Evolutionary conservation across 2,113 vertebrate species (phyloP).

Genomic region (Rhegmatorhina hoffmannsi): DNA sequence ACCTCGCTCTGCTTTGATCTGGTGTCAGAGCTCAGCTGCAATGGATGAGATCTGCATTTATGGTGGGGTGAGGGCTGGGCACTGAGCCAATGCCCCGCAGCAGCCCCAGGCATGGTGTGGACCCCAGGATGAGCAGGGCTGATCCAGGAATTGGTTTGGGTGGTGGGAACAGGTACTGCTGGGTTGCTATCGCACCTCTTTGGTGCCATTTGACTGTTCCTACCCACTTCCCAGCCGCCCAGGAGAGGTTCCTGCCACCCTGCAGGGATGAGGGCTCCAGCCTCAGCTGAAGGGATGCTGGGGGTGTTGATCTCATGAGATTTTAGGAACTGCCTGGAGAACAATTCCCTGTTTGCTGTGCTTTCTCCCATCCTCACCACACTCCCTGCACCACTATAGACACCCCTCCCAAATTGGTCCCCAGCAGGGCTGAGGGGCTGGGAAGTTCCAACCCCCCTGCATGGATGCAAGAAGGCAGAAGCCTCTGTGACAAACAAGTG

Average conservation of each 20-base stretch:
- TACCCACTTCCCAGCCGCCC: neutral
- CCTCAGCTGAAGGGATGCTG: neutral
- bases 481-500: fast-evolving
- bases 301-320: neutral
- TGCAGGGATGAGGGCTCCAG: neutral
- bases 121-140: neutral
- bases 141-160: neutral
- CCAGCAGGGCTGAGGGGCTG: neutral
- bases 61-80: neutral
- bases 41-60: neutral
- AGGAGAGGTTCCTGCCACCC: neutral
- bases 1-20: neutral
- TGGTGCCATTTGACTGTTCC: fast-evolving
- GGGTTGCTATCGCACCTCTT: neutral
- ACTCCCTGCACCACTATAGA: neutral
- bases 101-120: neutral
- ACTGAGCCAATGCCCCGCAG: neutral
- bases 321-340: neutral
- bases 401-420: neutral
- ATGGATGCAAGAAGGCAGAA: neutral
- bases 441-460: neutral
- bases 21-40: neutral
- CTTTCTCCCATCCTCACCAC: neutral
- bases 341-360: neutral
- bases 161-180: neutral